Base-by-base conservation (phyloP, 1,140 invertebrate genomes). In the Achroia grisella region DNA sequence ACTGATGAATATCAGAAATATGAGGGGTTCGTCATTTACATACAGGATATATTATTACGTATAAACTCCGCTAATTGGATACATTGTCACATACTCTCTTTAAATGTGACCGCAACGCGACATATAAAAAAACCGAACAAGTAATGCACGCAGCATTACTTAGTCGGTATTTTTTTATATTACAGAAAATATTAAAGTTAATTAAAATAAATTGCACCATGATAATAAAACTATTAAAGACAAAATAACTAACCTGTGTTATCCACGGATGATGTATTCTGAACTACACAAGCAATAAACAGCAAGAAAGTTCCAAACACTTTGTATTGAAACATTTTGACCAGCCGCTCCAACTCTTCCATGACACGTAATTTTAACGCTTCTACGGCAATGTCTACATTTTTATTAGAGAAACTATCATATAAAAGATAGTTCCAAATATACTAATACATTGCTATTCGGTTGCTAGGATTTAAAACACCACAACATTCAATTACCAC, bases 401-500 rank as follows among this genome's bases (percentile, higher is more conserved):
- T 17, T 37, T 37, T 12, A 34, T 8, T 31, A 34, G 31, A 13
- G 28, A 44, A 48, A 35, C 27, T 17, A 2, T 17, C 8, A 14
- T 8, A 15, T 1, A 17, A 17, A 31, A 37, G 13, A 15, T 15
- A n/a, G 2, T 31, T 31, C 9, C 9, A 4, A 31, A 2, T 37
- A 23, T 17, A 37, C 12, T 37, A 35, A 14, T 35, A 15, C 47
- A 56, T 56, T 39, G 49, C 61, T 28, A 41, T 53, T 10, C 51
- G 48, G 73, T 83, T 81, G 77, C 73, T 76, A 83, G 67, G 77
- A 61, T 72, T 39, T 62, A 44, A 54, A 43, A 48, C 58, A 55
- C 53, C 77, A 83, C 75, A 83, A 81, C 79, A 83, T 68, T 62
- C 55, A 52, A 60, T 51, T 50, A 56, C 65, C 73, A 81, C 79